These are phyloP conservation scores for Empidonax traillii DNA, from an alignment of 2,113 vertebrate species.

Conservation along the genomic window DNA sequence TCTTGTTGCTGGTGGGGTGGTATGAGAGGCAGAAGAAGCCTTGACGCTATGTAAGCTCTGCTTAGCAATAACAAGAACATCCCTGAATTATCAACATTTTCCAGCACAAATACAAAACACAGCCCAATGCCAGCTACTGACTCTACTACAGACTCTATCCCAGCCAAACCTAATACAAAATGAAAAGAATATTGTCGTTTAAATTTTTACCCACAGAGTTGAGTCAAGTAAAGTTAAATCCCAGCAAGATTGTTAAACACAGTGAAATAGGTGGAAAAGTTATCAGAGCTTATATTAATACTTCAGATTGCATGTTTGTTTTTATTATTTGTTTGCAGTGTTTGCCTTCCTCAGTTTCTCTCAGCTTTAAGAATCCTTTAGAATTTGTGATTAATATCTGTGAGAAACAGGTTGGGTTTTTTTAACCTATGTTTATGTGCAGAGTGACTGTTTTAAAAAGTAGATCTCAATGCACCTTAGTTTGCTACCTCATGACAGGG, in stretches of 20 bases:
- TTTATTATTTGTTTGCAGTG: neutral
- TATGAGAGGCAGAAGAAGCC: neutral
- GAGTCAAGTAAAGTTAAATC: neutral
- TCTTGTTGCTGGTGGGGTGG: neutral
- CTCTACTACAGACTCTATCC: neutral
- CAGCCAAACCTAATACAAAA: neutral
- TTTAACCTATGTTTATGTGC: neutral
- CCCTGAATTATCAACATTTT: neutral
- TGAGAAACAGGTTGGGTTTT: neutral
- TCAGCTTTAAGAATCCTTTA: neutral
- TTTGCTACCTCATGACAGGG: neutral
- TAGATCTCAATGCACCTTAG: neutral
- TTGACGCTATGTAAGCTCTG: neutral
- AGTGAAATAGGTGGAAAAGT: neutral
- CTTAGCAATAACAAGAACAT: neutral
- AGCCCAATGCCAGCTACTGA: neutral
- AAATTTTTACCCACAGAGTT: neutral
- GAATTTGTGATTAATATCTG: neutral
- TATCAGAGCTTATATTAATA: neutral
- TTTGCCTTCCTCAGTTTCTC: neutral
- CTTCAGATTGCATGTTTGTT: neutral
- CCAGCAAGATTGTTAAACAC: neutral
- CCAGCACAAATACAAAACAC: neutral
- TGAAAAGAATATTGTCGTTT: neutral
- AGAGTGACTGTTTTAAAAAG: fast-evolving